Base-by-base conservation (phyloP, 2,113 vertebrate species). In the Bos javanicus region DNA sequence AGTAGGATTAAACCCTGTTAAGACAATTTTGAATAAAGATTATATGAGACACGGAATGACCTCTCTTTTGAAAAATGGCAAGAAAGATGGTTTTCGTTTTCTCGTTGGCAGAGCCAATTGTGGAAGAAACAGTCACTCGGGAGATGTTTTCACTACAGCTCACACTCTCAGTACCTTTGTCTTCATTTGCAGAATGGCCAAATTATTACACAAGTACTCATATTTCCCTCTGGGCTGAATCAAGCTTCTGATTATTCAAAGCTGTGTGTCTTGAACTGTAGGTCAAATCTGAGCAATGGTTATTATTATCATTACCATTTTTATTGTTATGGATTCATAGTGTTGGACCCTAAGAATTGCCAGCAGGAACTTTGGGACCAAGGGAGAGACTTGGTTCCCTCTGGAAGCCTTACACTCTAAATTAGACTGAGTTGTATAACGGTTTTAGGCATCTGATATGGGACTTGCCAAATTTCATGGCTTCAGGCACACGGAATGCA, bases 401-500 rank as follows among this genome's bases (percentile, higher is more conserved):
- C 78, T 95, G 95, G 97, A 93, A 97, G 97, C 59, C 76, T 94
- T 90, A 93, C 84, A 92, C 67, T 90, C 97, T 98, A 97, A 98
- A 95, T 97, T 92, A 98, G 94, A 95, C 94, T 23, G 48, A 36
- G 95, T 97, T 98, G 97, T 98, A 95, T 97, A 98, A 98, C 95
- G 90, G 96, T 93, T 97, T 95, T 95, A 95, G 90, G 97, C 95
- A 97, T 97, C 93, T 94, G 97, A 98, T 98, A 96, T 14, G 81
- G 59, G 64, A 94, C 98, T 97, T 98, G 98, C 98, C 98, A 98
- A 96, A 97, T 94, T 97, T 97, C 96, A 97, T 98, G 97, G 96
- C 98, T 98, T 98, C 98, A 97, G 96, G 83, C 96, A 95, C 94
- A 95, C 94, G 97, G 98, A 98, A 97, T 97, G 97, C 96, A 96